Conservation (phyloP, 2,113 vertebrate genomes). For the Circaetus cinerascens region DNA sequence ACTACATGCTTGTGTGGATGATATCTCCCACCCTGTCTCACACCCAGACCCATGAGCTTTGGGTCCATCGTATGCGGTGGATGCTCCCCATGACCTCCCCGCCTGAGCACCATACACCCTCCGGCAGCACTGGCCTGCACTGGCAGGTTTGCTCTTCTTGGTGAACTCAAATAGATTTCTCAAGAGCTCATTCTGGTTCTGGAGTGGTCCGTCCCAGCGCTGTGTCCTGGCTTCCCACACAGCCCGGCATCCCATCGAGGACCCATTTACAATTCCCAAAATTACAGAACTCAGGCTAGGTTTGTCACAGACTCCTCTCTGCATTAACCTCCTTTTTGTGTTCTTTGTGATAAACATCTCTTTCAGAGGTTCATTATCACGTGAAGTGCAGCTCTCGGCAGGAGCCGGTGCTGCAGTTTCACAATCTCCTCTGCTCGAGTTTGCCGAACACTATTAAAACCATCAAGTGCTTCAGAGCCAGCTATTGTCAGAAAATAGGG, state of each 20-base stretch:
- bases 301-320: neutral
- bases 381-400: neutral
- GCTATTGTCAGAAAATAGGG: neutral
- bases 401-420: neutral
- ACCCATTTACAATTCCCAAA: neutral
- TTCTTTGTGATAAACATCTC: neutral
- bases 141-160: neutral
- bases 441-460: neutral
- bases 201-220: fast-evolving
- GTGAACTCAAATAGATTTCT: neutral
- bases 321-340: neutral
- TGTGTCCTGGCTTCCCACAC: neutral
- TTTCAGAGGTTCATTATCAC: neutral
- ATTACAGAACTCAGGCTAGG: neutral
- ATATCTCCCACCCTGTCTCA: fast-evolving
- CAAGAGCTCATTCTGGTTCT: neutral
- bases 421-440: neutral
- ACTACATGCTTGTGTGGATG: fast-evolving
- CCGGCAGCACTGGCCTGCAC: neutral
- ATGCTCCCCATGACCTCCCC: fast-evolving
- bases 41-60: neutral
- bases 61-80: fast-evolving
- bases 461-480: neutral
- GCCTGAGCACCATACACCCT: fast-evolving
- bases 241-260: neutral